Base-by-base conservation (phyloP, 2,888 invertebrate species). In the Thysanoteuthis rhombus region DNA sequence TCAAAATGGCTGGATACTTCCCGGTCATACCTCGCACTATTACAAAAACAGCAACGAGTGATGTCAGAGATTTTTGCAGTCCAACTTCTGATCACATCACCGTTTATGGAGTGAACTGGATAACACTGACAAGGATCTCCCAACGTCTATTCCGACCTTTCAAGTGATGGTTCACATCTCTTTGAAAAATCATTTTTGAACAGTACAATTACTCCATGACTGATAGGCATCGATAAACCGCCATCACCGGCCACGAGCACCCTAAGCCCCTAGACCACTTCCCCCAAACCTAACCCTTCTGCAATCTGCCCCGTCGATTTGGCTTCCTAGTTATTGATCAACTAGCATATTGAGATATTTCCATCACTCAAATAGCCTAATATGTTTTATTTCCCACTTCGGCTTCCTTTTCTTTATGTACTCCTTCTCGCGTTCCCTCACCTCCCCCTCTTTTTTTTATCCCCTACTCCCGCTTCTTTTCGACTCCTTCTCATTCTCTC, bases 381-480 rank as follows among this genome's bases (percentile, higher is more conserved):
- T 75, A n/a, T n/a, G 75, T 12, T 75, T n/a, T 75, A 10, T 8
- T 22, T 32, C 58, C 25, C 32, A 10, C 75, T n/a, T 16, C n/a
- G 12, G 16, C n/a, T 36, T n/a, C n/a, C 36, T 36, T 2, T 75
- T 8, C 75, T n/a, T 36, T 1, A 10, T 12, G 2, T 36, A 1
- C n/a, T n/a, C 4, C n/a, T n/a, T 12, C 6, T 75, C 12, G 0
- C 1, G 1, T 75, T 32, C 19, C 1, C n/a, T 12, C n/a, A 0
- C 25, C 58, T 28, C 1, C 28, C 58, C 28, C 58, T 28, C 8
- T 32, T 58, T 0, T 8, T 58, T 28, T 25, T 58, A 8, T 5
- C 28, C 58, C 28, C 25, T 58, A 8, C n/a, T n/a, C n/a, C n/a
- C n/a, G n/a, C n/a, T n/a, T n/a, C n/a, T n/a, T n/a, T n/a, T n/a